A percentile compares a stretch with the other conserved stretches of the same genome.
Evolutionary conservation across 35 echinoderm and acorn worm genomes (phyloP).

Genomic region (Holothuria glaberrima): DNA sequence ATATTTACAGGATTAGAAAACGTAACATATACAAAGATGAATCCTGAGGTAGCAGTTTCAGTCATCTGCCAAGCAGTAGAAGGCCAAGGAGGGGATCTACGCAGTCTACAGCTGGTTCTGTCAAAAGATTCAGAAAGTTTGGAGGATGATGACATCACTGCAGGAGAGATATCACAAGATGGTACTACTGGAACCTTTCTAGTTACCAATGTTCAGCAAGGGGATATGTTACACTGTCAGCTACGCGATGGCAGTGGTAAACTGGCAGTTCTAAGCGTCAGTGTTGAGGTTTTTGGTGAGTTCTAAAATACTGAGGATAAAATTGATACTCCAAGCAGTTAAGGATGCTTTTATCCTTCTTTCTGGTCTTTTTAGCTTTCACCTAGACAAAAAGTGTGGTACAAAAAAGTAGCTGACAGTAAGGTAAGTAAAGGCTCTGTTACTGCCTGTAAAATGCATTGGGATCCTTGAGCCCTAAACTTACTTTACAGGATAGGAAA

Average conservation of each 20-base stretch:
- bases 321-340: no score
- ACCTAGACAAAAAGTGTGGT: not conserved
- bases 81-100: not conserved
- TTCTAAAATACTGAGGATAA: no score
- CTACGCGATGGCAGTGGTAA: not conserved
- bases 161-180: not conserved
- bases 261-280: not conserved
- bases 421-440: not conserved
- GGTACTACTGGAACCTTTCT: not conserved
- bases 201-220: not conserved
- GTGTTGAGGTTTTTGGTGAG: constrained; percentile 6
- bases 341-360: not conserved
- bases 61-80: constrained; percentile 2
- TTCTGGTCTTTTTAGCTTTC: not conserved
- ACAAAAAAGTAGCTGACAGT: not conserved
- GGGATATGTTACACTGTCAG: not conserved
- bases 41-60: not conserved
- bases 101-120: not conserved
- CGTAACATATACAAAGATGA: not conserved
- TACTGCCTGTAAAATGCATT: not conserved
- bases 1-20: not conserved
- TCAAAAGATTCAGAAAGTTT: not conserved
- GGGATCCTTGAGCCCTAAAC: not conserved
- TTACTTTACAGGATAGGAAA: no score
- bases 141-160: not conserved